Evolutionary conservation across 2,888 invertebrate genomes (phyloP).

Genomic region (Rosalia funebris): DNA sequence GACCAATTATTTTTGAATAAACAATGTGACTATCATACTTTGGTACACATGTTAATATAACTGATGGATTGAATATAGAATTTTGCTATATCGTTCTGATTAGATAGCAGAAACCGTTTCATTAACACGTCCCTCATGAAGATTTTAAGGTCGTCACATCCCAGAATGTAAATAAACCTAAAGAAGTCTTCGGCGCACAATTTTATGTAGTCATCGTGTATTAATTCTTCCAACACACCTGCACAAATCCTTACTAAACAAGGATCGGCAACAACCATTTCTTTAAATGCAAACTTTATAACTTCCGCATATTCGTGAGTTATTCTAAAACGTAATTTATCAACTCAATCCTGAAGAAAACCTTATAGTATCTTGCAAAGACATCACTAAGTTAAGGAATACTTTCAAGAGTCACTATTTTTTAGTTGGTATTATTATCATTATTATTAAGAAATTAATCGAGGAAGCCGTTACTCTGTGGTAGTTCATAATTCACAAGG

Average conservation of each 20-base stretch:
- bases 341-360: too few species aligned
- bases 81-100: constrained; percentile 46
- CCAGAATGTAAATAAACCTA: constrained; percentile 43
- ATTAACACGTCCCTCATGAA: constrained; percentile 44
- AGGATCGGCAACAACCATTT: constrained; percentile 41
- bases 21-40: too few species aligned
- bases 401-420: too few species aligned
- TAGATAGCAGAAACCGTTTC: constrained; percentile 45
- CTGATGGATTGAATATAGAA: constrained; percentile 43
- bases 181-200: constrained; percentile 42
- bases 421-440: too few species aligned
- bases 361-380: too few species aligned
- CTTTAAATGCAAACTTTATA: constrained; percentile 39
- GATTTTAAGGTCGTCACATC: constrained; percentile 38
- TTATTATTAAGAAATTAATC: too few species aligned
- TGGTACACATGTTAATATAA: constrained; percentile 43
- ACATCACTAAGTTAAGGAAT: too few species aligned
- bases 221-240: constrained; percentile 44
- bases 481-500: too few species aligned
- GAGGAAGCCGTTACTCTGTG: too few species aligned
- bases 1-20: too few species aligned
- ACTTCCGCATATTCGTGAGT: constrained; percentile 46
- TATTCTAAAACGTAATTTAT: constrained; percentile 39
- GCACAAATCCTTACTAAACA: constrained; percentile 42
- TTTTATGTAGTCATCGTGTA: constrained; percentile 44